Conservation (phyloP, 2,888 invertebrate genomes). For the Acanthosepion lycidas region DNA sequence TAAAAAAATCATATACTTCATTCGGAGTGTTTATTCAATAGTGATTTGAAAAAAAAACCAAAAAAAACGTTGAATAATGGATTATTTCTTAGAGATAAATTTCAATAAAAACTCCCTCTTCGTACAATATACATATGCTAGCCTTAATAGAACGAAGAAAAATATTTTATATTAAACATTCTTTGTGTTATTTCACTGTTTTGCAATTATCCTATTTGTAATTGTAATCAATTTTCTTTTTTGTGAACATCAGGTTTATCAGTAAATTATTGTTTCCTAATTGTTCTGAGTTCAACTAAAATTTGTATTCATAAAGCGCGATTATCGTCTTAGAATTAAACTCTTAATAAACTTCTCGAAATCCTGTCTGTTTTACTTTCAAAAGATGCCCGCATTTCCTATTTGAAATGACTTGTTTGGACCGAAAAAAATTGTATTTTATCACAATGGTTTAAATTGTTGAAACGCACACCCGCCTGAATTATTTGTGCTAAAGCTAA, state of each 20-base stretch:
- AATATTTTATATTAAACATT: too few relatives aligned
- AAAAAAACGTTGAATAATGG: too few relatives aligned
- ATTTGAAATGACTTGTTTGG: neutral
- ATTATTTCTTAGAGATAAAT: too few relatives aligned
- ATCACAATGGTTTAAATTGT: neutral
- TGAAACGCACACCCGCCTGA: neutral
- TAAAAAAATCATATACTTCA: too few relatives aligned
- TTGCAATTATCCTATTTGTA: too few relatives aligned
- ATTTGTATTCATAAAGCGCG: neutral
- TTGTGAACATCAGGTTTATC: neutral
- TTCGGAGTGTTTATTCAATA: too few relatives aligned
- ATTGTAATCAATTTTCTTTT: neutral
- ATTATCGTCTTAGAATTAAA: neutral
- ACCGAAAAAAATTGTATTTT: neutral
- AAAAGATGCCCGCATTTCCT: neutral
- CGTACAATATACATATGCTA: too few relatives aligned
- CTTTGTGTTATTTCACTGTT: too few relatives aligned
- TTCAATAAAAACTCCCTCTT: too few relatives aligned
- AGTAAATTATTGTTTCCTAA: neutral
- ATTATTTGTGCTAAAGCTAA: neutral
- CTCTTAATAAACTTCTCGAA: neutral
- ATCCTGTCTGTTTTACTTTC: neutral
- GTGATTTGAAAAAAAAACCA: too few relatives aligned
- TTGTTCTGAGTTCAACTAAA: neutral
- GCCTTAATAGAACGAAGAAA: too few relatives aligned